These are phyloP conservation scores for Lasioglossum oenotherae DNA, from an alignment of 2,888 invertebrate species.

Conservation along the genomic window DNA sequence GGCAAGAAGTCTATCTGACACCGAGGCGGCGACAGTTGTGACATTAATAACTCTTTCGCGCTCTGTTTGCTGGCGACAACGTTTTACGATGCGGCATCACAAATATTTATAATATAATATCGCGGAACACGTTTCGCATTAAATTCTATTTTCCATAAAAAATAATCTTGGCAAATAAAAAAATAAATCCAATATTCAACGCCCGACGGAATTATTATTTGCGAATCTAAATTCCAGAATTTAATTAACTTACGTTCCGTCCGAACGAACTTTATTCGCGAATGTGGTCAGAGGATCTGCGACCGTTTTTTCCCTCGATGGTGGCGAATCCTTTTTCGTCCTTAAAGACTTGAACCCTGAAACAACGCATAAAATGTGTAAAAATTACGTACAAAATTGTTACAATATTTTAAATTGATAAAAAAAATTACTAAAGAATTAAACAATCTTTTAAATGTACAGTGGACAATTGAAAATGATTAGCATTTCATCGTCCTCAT, in stretches of 20 bases:
- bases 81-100: constrained; percentile 1
- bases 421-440: background rate
- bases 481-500: background rate
- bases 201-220: background rate
- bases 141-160: background rate
- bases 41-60: constrained; percentile 59
- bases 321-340: constrained; percentile 31
- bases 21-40: constrained; percentile 37
- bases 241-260: constrained; percentile 25
- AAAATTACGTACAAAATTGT: background rate
- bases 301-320: constrained; percentile 1
- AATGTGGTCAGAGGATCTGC: constrained; percentile 43
- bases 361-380: background rate
- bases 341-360: constrained; percentile 18
- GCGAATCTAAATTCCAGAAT: background rate
- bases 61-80: constrained; percentile 49
- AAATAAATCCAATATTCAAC: background rate
- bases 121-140: background rate
- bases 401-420: background rate
- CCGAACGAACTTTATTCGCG: constrained; percentile 15
- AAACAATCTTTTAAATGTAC: too few species aligned
- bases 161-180: background rate
- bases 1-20: constrained; percentile 24
- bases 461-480: too few species aligned
- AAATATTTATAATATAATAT: constrained; percentile 3